Base-by-base conservation (phyloP, 2,797 vertebrate species). In the Gambelia wislizenii region DNA sequence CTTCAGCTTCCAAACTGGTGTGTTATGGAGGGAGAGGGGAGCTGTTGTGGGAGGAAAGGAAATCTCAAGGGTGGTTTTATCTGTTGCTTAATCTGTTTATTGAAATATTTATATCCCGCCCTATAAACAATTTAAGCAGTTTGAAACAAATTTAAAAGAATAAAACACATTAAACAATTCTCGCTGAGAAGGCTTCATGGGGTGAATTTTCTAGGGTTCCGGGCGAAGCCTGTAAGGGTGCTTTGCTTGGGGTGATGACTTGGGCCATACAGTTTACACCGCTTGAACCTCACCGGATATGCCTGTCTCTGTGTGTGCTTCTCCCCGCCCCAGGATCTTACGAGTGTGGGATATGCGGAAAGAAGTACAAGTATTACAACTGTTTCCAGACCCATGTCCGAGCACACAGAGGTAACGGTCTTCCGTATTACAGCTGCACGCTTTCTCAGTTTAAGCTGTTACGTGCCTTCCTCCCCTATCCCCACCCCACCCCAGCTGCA, bases 361-460 rank as follows among this genome's bases (percentile, higher is more conserved):
- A 99, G 97, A 99, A 99, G 93, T 99, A 99, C 97, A 99, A 99
- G 94, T 99, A 99, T 92, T 99, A 99, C 95, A 99, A 99, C 98
- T 99, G 99, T 95, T 99, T 99, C 97, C 99, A 99, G 98, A 99
- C 99, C 4, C 99, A 99, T 0, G 98, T 99, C 88, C 98, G 99
- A 88, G 99, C 99, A 7, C 99, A 99, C 96, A 97, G 98, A 98
- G 99, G 99, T 99, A 98, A 96, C 91, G 90, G 84, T 78, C 42
- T 79, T 16, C 90, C 90, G 42, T 70, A 94, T 4, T 22, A 1
- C 54, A 9, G 3, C 3, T 72, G 44, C 25, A 44, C n/a, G 25
- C 44, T 9, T 3, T 4, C 20, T 25, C n/a, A 25, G 16, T 33
- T 67, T 64, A 12, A 33, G 33, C 27, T 67, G 20, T 59, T 59